Evolutionary conservation across 2,888 invertebrate genomes (phyloP).

Genomic region (Drosophila monieri): DNA sequence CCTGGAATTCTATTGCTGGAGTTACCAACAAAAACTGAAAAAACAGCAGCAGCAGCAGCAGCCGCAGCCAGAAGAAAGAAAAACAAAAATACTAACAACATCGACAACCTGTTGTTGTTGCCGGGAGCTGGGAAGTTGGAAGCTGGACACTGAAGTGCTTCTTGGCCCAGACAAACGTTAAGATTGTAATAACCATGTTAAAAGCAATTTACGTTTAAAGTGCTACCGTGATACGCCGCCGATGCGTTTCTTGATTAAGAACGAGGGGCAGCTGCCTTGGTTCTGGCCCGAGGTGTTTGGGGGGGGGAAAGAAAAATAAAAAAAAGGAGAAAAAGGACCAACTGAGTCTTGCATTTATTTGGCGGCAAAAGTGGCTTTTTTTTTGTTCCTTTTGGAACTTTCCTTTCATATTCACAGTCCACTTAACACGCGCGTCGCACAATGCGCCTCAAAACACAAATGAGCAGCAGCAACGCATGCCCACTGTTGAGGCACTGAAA

Average conservation of each 20-base stretch:
- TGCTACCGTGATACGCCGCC: conserved; percentile 83
- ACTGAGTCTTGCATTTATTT: conserved; percentile 68
- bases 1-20: conserved; percentile 50
- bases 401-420: conserved; percentile 81
- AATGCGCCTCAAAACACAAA: conserved; percentile 79
- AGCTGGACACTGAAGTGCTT: conserved; percentile 60
- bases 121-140: conserved; percentile 28
- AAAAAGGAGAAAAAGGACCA: conserved; percentile 3
- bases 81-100: conserved; percentile 40
- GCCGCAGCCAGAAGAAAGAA: neutral
- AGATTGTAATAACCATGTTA: conserved; percentile 81
- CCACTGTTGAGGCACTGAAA: neutral
- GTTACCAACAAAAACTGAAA: conserved; percentile 17
- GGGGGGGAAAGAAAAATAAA: conserved; percentile 1
- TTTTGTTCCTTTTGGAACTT: conserved; percentile 57
- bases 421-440: conserved; percentile 81
- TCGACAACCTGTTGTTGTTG: conserved; percentile 61
- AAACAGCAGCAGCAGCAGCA: conserved; percentile 20
- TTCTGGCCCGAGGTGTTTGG: conserved; percentile 9
- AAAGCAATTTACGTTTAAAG: conserved; percentile 83
- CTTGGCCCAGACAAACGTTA: conserved; percentile 76
- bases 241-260: conserved; percentile 81
- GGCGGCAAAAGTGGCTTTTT: conserved; percentile 68
- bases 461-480: conserved; percentile 65
- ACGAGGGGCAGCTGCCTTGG: conserved; percentile 35